Evolutionary conservation across 2,888 invertebrate species (phyloP).

Genomic region (Piscicola geometra): DNA sequence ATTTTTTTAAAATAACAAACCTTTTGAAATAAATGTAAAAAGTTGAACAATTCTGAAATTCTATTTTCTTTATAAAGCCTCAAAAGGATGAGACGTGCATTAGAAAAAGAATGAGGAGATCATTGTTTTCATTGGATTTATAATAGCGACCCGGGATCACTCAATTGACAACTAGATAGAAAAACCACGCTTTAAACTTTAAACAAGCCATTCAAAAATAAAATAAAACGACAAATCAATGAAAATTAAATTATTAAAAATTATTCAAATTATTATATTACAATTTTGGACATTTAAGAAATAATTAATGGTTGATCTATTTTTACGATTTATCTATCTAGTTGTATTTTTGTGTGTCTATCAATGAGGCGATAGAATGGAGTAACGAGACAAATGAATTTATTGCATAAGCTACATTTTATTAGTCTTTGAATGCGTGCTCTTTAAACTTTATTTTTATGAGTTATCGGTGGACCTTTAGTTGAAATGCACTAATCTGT

Average conservation of each 20-base stretch:
- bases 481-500: too few species aligned
- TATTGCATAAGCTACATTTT: too few species aligned
- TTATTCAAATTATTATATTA: background rate
- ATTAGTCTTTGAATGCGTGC: too few species aligned
- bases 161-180: background rate
- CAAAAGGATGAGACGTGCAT: background rate
- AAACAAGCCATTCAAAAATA: background rate
- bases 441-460: too few species aligned
- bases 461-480: too few species aligned
- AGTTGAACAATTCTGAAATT: background rate
- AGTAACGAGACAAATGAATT: too few species aligned
- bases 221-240: background rate
- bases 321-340: slow-evolving; percentile 17
- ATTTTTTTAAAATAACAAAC: too few species aligned
- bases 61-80: background rate
- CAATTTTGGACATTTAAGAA: background rate
- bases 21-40: too few species aligned
- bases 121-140: slow-evolving; percentile 11
- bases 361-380: slow-evolving; percentile 11
- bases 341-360: slow-evolving; percentile 1
- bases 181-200: background rate
- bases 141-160: slow-evolving; percentile 7
- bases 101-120: background rate
- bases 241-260: background rate
- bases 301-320: background rate